Evolutionary conservation across 1,140 invertebrate species (phyloP).

Genomic region (Uloborus diversus): DNA sequence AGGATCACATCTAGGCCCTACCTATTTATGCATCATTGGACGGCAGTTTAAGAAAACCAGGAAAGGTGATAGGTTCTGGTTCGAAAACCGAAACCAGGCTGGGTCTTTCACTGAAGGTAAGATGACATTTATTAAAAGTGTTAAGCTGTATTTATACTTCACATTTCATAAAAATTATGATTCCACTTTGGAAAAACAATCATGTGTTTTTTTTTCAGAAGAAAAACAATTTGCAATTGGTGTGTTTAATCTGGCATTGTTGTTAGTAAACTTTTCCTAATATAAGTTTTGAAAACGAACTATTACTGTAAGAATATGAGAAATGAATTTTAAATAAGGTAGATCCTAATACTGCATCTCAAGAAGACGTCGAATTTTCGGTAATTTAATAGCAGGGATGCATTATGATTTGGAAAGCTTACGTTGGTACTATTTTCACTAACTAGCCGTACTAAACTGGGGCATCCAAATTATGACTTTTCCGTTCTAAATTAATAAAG

Average conservation of each 20-base stretch:
- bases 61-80: conserved; percentile 76
- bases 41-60: conserved; percentile 67
- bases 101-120: conserved; percentile 62
- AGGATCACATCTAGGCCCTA: conserved; percentile 69
- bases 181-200: conserved; percentile 67
- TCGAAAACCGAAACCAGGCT: conserved; percentile 75
- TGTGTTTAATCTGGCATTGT: background rate
- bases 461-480: too few species aligned
- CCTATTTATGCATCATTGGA: conserved; percentile 70
- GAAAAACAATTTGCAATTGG: conserved; percentile 68
- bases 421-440: too few species aligned
- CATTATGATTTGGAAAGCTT: too few species aligned
- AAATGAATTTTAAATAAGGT: too few species aligned
- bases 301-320: background rate
- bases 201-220: conserved; percentile 79
- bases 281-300: background rate
- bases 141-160: conserved; percentile 57
- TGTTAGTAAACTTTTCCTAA: background rate
- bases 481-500: too few species aligned
- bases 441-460: too few species aligned
- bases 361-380: too few species aligned
- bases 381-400: too few species aligned
- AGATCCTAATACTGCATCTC: too few species aligned
- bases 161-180: conserved; percentile 66
- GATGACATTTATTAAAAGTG: conserved; percentile 23